Conservation (phyloP, 2,113 vertebrate species). For the Pterocles orientalis region DNA sequence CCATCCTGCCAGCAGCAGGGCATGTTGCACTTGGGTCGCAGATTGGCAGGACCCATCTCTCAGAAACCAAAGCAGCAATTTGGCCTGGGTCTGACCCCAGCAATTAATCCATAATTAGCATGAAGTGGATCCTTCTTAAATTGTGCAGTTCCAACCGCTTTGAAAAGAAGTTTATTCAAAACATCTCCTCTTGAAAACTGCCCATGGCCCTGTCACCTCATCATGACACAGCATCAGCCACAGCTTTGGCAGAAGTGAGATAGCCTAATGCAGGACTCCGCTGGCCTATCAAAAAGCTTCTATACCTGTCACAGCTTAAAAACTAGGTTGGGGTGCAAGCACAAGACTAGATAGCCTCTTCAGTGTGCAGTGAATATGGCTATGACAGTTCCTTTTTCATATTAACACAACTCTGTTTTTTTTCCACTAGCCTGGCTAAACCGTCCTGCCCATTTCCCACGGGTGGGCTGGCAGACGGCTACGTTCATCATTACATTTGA, state of each 20-base stretch:
- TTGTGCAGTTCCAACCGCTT: not conserved
- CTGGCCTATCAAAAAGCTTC: not conserved
- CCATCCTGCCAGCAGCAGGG: not conserved
- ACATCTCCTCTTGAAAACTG: not conserved
- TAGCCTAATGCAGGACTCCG: not conserved
- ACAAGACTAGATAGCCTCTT: not conserved
- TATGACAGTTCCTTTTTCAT: not conserved
- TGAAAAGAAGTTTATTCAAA: not conserved
- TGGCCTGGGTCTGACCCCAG: not conserved
- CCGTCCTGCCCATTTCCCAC: rapidly evolving
- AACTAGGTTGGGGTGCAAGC: not conserved
- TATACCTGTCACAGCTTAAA: not conserved
- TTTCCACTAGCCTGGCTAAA: not conserved
- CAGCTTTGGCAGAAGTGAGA: not conserved
- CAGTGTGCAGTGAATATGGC: rapidly evolving
- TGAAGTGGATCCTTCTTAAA: not conserved
- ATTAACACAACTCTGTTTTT: not conserved
- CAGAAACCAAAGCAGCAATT: not conserved
- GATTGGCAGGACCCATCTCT: not conserved
- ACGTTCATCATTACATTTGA: not conserved
- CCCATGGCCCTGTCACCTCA: not conserved
- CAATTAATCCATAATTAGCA: not conserved
- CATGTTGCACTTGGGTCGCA: not conserved
- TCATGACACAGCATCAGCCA: not conserved
- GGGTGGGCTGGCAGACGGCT: rapidly evolving